These are phyloP conservation scores for Neomorphus geoffroyi DNA, from an alignment of 2,797 vertebrate species.

Conservation along the genomic window DNA sequence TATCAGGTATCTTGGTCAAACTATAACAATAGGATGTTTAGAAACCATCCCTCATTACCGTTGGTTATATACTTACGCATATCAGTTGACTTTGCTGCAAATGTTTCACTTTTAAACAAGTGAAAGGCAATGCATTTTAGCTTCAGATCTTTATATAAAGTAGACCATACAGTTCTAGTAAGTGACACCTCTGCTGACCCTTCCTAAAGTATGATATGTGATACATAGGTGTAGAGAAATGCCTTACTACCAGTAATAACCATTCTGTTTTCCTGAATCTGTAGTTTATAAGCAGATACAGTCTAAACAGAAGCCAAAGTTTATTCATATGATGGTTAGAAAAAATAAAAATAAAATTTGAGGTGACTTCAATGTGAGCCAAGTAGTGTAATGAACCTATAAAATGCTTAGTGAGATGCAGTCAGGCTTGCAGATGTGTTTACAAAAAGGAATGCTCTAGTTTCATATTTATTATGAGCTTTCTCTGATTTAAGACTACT, in stretches of 20 bases:
- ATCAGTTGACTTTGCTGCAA: neutral
- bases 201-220: neutral
- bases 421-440: constrained; percentile 74
- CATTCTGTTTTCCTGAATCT: neutral
- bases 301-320: constrained; percentile 65
- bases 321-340: constrained; percentile 58
- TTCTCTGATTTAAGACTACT: constrained; percentile 73
- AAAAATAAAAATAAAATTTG: constrained; percentile 72
- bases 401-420: constrained; percentile 79
- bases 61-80: neutral
- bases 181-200: neutral
- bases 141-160: neutral
- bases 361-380: constrained; percentile 79
- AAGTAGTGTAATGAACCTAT: constrained; percentile 75
- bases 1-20: neutral
- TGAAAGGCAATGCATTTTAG: neutral
- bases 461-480: constrained; percentile 76
- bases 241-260: neutral
- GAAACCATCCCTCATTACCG: neutral
- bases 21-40: neutral
- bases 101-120: neutral
- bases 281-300: constrained; percentile 34
- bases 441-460: constrained; percentile 71
- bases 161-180: neutral
- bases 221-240: neutral